Percentiles rank a stretch among this genome's conserved stretches.
phyloP scores from a whole-genome alignment of 37 sponge, comb jelly and placozoan species.

The Hexactinellida sp. region DNA sequence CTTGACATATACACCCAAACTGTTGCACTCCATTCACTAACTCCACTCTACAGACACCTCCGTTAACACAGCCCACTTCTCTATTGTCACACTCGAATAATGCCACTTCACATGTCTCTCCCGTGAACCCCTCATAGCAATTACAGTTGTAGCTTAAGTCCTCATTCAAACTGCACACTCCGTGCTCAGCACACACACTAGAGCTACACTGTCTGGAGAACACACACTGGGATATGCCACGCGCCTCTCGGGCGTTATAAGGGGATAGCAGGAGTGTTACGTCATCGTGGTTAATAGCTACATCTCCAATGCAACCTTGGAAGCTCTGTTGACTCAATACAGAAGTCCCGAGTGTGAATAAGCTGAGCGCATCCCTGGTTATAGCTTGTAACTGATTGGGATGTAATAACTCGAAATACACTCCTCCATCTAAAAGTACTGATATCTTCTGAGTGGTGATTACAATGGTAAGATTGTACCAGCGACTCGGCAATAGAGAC shows the following conservation, averaged over 20 bases:
- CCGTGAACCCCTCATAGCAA: slow-evolving; percentile 22
- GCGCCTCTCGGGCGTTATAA: not conserved
- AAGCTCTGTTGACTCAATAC: slow-evolving; percentile 10
- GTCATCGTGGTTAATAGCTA: not conserved
- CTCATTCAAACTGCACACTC: not conserved
- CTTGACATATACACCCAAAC: slow-evolving; percentile 13
- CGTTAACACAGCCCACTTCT: slow-evolving; percentile 26
- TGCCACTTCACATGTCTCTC: slow-evolving; percentile 25
- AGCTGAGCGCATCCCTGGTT: not conserved
- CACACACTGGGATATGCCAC: not conserved
- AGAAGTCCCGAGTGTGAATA: not conserved
- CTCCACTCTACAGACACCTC: slow-evolving; percentile 23
- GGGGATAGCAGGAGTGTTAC: not conserved
- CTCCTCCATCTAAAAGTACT: not conserved
- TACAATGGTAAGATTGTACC: not conserved
- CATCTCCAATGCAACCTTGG: not conserved
- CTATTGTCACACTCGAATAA: slow-evolving; percentile 7
- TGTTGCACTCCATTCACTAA: not conserved
- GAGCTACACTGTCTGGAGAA: not conserved
- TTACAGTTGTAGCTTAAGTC: not conserved
- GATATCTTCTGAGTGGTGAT: not conserved
- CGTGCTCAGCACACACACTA: not conserved
- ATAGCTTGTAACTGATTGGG: not conserved
- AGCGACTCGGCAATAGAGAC: slow-evolving; percentile 8
- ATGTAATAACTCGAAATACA: not conserved